Conservation (phyloP, 2,888 invertebrate species). For the Hemicrepidius hirtus region DNA sequence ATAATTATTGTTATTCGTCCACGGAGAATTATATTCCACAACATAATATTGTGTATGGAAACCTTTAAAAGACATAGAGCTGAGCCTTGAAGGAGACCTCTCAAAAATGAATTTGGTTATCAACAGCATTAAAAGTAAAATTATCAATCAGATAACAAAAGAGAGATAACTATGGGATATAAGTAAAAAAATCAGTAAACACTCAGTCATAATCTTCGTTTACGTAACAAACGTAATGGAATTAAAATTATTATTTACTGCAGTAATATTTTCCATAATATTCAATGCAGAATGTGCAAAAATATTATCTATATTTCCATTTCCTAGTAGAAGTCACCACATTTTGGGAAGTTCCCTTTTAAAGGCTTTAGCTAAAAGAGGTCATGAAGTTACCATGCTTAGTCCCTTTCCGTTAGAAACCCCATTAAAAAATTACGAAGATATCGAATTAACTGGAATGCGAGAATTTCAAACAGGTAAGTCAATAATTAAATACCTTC, state of each 20-base stretch:
- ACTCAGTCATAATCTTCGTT: no score
- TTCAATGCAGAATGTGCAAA: constrained; percentile 49
- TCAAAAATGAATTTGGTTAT: no score
- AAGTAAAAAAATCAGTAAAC: no score
- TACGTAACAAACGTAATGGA: neutral
- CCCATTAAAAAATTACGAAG: constrained; percentile 58
- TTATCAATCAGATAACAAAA: no score
- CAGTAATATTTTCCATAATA: neutral
- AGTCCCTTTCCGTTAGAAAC: constrained; percentile 59
- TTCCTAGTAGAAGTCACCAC: constrained; percentile 60
- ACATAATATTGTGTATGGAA: no score
- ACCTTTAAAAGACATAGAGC: no score
- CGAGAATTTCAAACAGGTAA: neutral
- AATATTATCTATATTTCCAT: constrained; percentile 61
- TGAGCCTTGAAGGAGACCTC: no score
- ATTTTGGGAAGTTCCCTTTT: constrained; percentile 68
- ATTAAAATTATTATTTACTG: neutral
- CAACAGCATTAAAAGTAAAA: no score
- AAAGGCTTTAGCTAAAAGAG: constrained; percentile 73
- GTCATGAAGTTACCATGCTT: constrained; percentile 75
- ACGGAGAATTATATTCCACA: no score
- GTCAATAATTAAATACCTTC: neutral
- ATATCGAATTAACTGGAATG: constrained; percentile 31
- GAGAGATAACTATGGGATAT: no score
- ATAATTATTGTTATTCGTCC: no score